Base-by-base conservation (phyloP, 2,113 vertebrate genomes). In the Leptobrachium leishanense region DNA sequence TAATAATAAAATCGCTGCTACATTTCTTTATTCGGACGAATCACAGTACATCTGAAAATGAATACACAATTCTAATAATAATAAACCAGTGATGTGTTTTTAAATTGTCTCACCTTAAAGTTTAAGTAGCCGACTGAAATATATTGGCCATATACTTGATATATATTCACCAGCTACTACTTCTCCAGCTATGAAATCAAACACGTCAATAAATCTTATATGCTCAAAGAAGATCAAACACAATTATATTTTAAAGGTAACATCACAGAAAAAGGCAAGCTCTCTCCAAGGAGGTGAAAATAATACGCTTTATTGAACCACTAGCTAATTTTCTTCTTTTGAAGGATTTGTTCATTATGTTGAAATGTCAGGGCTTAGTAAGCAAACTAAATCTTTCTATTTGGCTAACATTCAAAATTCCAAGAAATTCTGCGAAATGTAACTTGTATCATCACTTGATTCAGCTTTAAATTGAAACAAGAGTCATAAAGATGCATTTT, bases 281-380 rank as follows among this genome's bases (percentile, higher is more conserved):
- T 74, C 20, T 81, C 78, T 81, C 72, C 64, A 74, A 68, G 78
- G 78, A 81, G 71, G 78, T 81, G 65, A 81, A 81, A 74, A 81
- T 81, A 79, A 81, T 81, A 62, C 42, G 31, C 64, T 81, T 74
- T 81, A 81, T 81, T 81, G 78, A 81, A 74, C 78, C 78, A 62
- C 69, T 50, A 67, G 72, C 72, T 81, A 74, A 81, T 81, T 68
- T 81, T 81, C 20, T 72, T 72, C 72, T 63, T 74, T 81, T 74
- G 64, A 81, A 81, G 78, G 53, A 81, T 81, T 81, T 81, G 78
- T 81, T 74, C 78, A 81, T 81, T 81, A 81, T 81, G 78, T 67
- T 74, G 78, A 74, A 81, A 81, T 81, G 78, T 81, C 78, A 81
- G 54, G 46, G 71, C 78, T 81, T 74, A 68, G 78, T 81, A 81